Conservation (phyloP, 2,888 invertebrate genomes). For the Phortica magna region DNA sequence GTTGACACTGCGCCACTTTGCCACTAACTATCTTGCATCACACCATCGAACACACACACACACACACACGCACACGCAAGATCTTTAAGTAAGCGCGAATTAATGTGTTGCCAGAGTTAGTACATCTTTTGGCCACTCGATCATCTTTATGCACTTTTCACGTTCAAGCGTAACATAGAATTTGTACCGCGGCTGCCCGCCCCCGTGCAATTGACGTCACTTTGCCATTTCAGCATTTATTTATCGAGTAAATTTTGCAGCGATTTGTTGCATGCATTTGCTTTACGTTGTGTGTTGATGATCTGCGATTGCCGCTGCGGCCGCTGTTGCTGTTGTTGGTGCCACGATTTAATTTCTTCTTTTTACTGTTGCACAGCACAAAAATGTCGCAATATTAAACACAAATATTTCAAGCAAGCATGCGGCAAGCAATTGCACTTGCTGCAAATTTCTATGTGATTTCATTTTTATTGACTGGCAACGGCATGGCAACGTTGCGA, state of each 20-base stretch:
- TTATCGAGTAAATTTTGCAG: conserved; percentile 66
- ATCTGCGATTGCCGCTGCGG: conserved; percentile 41
- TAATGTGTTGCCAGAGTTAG: conserved; percentile 67
- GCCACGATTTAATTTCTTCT: conserved; percentile 38
- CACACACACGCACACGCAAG: conserved; percentile 25
- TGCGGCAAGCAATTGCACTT: conserved; percentile 50
- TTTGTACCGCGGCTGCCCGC: conserved; percentile 42
- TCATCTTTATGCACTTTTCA: conserved; percentile 19
- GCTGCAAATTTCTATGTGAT: conserved; percentile 46
- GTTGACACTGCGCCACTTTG: conserved; percentile 10
- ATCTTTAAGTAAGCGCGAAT: conserved; percentile 70
- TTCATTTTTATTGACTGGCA: conserved; percentile 61
- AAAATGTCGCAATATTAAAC: conserved; percentile 71
- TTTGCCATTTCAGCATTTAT: conserved; percentile 70
- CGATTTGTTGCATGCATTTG: conserved; percentile 59
- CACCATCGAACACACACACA: too few species aligned
- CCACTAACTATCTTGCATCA: not conserved
- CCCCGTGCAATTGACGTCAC: conserved; percentile 63
- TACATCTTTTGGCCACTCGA: conserved; percentile 55
- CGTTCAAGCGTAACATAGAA: conserved; percentile 4
- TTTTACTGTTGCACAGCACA: conserved; percentile 51
- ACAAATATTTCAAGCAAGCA: conserved; percentile 66
- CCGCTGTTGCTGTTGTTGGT: conserved; percentile 32
- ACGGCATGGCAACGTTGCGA: conserved; percentile 8
- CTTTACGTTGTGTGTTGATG: conserved; percentile 38